A percentile compares a stretch with the other conserved stretches of the same genome.
Evolutionary conservation across 2,888 invertebrate species (phyloP).

Genomic region (Platycheirus rosarum): DNA sequence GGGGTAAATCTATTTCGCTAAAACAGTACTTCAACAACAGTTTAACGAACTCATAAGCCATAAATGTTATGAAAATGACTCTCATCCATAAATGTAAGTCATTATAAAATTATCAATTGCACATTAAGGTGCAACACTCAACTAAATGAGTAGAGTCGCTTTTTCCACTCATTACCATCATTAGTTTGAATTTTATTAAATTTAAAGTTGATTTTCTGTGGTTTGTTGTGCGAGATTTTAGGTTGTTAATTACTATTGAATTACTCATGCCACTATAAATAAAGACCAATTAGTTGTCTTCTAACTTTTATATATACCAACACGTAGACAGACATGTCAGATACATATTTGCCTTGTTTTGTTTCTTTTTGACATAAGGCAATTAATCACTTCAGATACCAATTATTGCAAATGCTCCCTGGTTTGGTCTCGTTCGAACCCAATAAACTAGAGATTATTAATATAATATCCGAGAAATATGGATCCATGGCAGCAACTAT

Average conservation of each 20-base stretch:
- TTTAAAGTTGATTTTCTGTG: constrained; percentile 18
- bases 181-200: constrained; percentile 28
- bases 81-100: constrained; percentile 4
- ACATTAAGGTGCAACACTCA: not conserved
- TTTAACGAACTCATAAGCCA: constrained; percentile 35
- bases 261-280: constrained; percentile 31
- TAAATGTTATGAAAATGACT: constrained; percentile 7
- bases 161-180: constrained; percentile 24
- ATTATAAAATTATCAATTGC: constrained; percentile 29
- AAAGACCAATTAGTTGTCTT: constrained; percentile 16
- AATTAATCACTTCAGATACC: constrained; percentile 47
- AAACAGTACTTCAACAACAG: constrained; percentile 8
- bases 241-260: constrained; percentile 40
- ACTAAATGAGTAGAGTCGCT: not conserved
- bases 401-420: constrained; percentile 9
- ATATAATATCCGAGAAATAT: not conserved
- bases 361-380: constrained; percentile 20
- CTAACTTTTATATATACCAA: no score
- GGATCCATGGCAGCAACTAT: constrained; percentile 35
- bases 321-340: no score
- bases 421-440: constrained; percentile 1
- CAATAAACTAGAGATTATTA: constrained; percentile 4
- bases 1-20: not conserved
- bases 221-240: constrained; percentile 1
- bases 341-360: constrained; percentile 33